Evolutionary conservation across 2,797 vertebrate genomes (phyloP).

Genomic region (Heliangelus exortis): DNA sequence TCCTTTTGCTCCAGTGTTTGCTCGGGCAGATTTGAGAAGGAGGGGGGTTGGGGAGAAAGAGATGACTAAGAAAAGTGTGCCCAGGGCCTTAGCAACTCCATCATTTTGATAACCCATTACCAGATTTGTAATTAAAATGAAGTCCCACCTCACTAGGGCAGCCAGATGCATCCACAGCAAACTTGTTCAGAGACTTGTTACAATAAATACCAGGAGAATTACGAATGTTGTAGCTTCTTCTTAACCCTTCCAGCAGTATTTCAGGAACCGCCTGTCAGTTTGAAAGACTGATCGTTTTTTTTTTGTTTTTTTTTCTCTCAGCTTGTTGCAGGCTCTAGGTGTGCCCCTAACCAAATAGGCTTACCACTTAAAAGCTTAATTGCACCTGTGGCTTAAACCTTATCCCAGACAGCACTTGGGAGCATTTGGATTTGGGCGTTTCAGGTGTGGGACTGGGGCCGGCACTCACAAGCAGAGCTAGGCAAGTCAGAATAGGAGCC

Average conservation of each 20-base stretch:
- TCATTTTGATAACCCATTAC: constrained; percentile 42
- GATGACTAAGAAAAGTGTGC: background rate
- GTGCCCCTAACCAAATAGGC: constrained; percentile 61
- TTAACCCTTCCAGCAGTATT: constrained; percentile 59
- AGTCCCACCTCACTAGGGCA: constrained; percentile 39
- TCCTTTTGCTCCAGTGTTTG: background rate
- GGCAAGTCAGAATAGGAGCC: background rate
- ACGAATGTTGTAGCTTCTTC: constrained; percentile 27
- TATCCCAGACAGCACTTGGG: constrained; percentile 45
- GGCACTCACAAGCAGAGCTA: background rate
- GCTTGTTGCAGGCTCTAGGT: constrained; percentile 45
- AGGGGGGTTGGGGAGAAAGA: background rate
- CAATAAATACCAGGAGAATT: constrained; percentile 59
- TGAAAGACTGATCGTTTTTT: background rate
- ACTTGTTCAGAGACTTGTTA: constrained; percentile 20
- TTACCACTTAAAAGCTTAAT: constrained; percentile 66
- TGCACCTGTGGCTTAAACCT: constrained; percentile 65
- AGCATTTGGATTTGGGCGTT: constrained; percentile 58
- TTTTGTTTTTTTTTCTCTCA: background rate
- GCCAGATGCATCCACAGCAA: background rate
- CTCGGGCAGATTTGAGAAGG: background rate
- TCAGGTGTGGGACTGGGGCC: constrained; percentile 40
- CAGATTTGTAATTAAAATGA: constrained; percentile 40
- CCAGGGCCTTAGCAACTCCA: constrained; percentile 5
- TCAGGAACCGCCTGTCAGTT: constrained; percentile 34